A percentile compares a stretch with the other conserved stretches of the same genome.
Evolutionary conservation across 2,113 vertebrate genomes (phyloP).

Genomic region (Pelmatolapia mariae): DNA sequence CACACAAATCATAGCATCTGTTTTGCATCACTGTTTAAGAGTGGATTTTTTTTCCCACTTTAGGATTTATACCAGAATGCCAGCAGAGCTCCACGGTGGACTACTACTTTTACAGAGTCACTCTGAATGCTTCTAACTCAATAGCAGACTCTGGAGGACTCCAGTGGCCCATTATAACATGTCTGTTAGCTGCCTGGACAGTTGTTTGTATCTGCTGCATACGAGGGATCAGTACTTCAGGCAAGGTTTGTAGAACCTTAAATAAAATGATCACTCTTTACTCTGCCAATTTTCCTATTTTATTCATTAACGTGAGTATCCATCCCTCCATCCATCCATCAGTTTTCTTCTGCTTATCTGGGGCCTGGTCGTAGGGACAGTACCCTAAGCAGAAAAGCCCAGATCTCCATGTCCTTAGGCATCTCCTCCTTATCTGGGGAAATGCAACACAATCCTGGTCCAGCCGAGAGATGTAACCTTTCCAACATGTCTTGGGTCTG

Average conservation of each 20-base stretch:
- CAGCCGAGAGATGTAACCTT: background rate
- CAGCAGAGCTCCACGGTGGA: background rate
- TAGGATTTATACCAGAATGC: background rate
- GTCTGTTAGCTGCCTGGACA: slow-evolving; percentile 79
- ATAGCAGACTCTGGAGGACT: slow-evolving; percentile 77
- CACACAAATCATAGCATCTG: background rate
- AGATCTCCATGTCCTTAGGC: background rate
- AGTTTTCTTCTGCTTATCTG: background rate
- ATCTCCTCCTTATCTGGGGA: background rate
- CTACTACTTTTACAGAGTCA: slow-evolving; percentile 64
- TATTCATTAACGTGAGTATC: background rate
- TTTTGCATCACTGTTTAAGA: background rate
- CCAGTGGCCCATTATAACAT: slow-evolving; percentile 85
- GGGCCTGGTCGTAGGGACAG: background rate
- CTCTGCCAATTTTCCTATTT: background rate
- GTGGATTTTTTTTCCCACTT: fast-evolving
- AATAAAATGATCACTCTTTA: background rate
- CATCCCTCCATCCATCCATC: background rate
- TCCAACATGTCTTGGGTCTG: background rate
- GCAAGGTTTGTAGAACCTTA: background rate
- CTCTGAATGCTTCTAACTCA: slow-evolving; percentile 77
- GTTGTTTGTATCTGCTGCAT: slow-evolving; percentile 81
- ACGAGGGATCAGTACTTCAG: slow-evolving; percentile 87
- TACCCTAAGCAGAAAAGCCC: background rate
- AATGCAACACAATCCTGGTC: background rate